These are phyloP conservation scores for Metacarcinus magister DNA, from an alignment of 2,888 invertebrate genomes.

Conservation along the genomic window DNA sequence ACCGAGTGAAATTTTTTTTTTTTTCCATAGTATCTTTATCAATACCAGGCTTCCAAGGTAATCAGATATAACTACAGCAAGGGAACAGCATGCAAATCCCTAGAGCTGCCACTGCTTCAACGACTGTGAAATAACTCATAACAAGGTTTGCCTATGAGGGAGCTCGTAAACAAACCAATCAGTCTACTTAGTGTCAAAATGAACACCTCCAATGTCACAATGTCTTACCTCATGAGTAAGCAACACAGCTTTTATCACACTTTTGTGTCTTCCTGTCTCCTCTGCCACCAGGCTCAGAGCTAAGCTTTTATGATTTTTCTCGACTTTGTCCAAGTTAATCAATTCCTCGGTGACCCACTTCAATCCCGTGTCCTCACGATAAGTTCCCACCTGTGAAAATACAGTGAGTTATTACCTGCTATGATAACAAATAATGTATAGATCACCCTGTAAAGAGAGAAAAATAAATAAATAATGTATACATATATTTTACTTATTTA, in stretches of 20 bases:
- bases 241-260: slow-evolving; percentile 53
- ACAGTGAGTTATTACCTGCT: background rate
- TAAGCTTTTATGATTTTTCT: slow-evolving; percentile 19
- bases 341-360: slow-evolving; percentile 72
- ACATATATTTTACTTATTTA: background rate
- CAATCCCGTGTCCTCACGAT: slow-evolving; percentile 80
- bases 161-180: background rate
- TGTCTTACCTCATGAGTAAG: slow-evolving; percentile 74
- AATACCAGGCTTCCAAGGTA: too few species aligned
- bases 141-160: background rate
- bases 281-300: slow-evolving; percentile 66
- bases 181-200: background rate
- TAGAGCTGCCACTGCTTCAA: too few species aligned
- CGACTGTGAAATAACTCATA: too few species aligned
- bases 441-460: background rate
- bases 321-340: background rate
- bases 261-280: background rate
- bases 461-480: background rate
- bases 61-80: too few species aligned
- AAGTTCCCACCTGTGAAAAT: slow-evolving; percentile 74
- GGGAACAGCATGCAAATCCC: too few species aligned
- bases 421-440: background rate
- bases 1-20: too few species aligned
- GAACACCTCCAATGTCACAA: background rate
- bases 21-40: too few species aligned